A percentile compares a stretch with the other conserved stretches of the same genome.
phyloP scores from a whole-genome alignment of 2,113 vertebrate genomes.

The Gulo gulo region DNA sequence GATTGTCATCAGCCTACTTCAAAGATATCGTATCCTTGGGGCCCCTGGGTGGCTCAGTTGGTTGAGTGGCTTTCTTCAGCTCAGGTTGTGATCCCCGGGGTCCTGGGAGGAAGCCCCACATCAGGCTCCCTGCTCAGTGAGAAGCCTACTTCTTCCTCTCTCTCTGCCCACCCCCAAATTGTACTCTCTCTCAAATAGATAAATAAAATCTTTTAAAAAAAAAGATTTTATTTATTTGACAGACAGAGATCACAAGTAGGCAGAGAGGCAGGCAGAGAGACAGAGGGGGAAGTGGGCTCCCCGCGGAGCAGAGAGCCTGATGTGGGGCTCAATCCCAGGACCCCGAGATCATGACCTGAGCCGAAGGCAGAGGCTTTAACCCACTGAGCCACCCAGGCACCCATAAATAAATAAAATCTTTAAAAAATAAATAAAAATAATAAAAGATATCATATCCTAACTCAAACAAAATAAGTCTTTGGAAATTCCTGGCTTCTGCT shows the following conservation, averaged over 20 bases:
- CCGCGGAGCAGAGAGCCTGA: too few species aligned
- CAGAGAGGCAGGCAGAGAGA: too few species aligned
- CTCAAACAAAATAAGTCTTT: constrained; percentile 31
- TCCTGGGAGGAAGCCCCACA: neutral
- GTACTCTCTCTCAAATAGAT: neutral
- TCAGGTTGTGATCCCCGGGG: neutral
- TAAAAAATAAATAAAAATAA: neutral
- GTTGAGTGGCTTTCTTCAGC: neutral
- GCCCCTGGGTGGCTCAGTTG: neutral
- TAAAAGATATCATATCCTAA: neutral
- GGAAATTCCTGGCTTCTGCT: neutral
- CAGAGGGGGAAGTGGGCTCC: too few species aligned
- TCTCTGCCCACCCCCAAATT: neutral
- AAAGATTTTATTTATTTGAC: too few species aligned
- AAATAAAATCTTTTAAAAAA: neutral
- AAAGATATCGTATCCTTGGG: neutral
- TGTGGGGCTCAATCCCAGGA: too few species aligned
- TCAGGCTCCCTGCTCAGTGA: neutral
- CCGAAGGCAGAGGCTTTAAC: too few species aligned
- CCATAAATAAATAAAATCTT: neutral
- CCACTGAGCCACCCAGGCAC: too few species aligned
- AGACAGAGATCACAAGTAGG: too few species aligned
- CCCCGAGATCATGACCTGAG: too few species aligned
- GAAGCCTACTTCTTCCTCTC: neutral
- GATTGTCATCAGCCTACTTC: neutral